These are phyloP conservation scores for Phania funesta DNA, from an alignment of 2,888 invertebrate species.

Conservation along the genomic window DNA sequence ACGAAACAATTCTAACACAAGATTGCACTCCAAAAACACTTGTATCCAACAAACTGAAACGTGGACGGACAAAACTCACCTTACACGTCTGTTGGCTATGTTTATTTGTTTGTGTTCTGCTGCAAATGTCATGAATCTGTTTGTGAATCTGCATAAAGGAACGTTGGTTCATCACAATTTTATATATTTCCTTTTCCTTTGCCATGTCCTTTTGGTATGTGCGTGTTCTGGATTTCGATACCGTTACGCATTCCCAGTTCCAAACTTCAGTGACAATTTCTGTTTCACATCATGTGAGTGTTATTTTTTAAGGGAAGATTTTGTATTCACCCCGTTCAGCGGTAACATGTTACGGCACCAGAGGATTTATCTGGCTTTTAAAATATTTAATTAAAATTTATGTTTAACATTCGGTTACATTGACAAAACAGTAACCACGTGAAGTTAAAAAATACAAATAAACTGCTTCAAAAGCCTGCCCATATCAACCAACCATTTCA, in stretches of 20 bases:
- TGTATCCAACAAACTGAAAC: constrained; percentile 16
- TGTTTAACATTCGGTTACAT: constrained; percentile 59
- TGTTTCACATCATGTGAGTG: constrained; percentile 3
- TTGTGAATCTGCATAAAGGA: constrained; percentile 45
- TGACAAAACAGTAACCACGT: constrained; percentile 18
- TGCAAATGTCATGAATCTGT: constrained; percentile 40
- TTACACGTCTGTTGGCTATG: background rate
- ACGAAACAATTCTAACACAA: constrained; percentile 24
- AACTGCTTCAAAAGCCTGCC: constrained; percentile 25
- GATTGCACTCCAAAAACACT: constrained; percentile 19
- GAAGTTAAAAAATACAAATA: background rate
- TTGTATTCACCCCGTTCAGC: constrained; percentile 43
- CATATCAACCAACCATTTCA: constrained; percentile 8
- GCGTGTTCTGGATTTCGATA: constrained; percentile 1
- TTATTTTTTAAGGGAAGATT: no score
- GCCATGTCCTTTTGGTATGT: background rate
- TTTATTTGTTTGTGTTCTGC: constrained; percentile 22
- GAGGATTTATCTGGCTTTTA: constrained; percentile 61
- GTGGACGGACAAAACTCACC: background rate
- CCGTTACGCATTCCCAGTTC: constrained; percentile 13
- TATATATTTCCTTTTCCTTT: constrained; percentile 26
- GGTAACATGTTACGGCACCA: constrained; percentile 34
- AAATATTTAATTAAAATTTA: constrained; percentile 68
- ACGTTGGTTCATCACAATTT: no score
- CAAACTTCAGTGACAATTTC: constrained; percentile 17